A percentile compares a stretch with the other conserved stretches of the same genome.
phyloP scores from a whole-genome alignment of 2,797 vertebrate species.

The Poecilia wingei region DNA sequence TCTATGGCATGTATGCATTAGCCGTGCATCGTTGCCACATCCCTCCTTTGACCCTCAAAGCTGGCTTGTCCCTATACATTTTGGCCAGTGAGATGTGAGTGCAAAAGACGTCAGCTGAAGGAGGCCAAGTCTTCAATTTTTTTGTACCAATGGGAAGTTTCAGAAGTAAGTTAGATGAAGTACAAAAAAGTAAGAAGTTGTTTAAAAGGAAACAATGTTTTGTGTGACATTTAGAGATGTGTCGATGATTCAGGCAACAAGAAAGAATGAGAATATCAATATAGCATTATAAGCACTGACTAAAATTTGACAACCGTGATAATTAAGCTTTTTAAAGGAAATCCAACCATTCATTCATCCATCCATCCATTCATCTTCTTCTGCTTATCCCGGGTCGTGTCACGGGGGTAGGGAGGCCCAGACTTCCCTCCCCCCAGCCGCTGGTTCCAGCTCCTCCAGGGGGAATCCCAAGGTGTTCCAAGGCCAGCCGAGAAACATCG shows the following conservation, averaged over 20 bases:
- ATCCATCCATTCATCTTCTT: neutral
- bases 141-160: no score
- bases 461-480: no score
- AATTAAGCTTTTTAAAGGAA: neutral
- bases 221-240: neutral
- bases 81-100: neutral
- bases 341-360: neutral
- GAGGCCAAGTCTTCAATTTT: no score
- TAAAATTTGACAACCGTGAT: neutral
- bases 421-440: no score
- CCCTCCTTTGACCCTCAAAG: neutral
- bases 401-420: no score
- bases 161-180: no score
- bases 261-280: neutral
- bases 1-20: neutral
- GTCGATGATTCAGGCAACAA: neutral
- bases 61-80: neutral
- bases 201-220: neutral
- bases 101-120: no score
- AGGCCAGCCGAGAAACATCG: no score
- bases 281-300: neutral
- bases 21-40: neutral
- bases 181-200: neutral
- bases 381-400: no score
- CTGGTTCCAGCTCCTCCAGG: no score